Evolutionary conservation across 2,797 vertebrate species (phyloP).

Genomic region (Leuciscus waleckii): DNA sequence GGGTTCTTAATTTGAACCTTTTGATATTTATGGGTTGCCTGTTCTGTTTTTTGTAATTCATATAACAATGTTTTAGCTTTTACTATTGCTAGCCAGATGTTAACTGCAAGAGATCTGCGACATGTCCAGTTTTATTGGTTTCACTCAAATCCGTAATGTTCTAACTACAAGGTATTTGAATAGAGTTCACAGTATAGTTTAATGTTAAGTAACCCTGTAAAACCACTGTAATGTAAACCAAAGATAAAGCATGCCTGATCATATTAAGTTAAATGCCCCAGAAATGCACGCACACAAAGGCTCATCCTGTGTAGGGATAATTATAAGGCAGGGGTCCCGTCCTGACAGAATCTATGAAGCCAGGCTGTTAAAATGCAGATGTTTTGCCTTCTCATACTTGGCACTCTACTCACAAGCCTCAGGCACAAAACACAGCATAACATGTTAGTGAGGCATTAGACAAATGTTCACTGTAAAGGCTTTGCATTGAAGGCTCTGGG

Average conservation of each 20-base stretch:
- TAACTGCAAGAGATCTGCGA: not conserved
- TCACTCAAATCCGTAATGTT: not conserved
- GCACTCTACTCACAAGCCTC: constrained; percentile 69
- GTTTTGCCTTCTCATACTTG: constrained; percentile 64
- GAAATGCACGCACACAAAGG: constrained; percentile 30
- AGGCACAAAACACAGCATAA: constrained; percentile 62
- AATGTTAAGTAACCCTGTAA: not conserved
- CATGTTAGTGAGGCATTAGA: constrained; percentile 47
- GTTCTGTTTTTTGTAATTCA: not conserved
- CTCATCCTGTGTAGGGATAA: constrained; percentile 60
- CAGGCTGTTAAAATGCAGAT: constrained; percentile 78
- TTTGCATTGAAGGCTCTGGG: constrained; percentile 38
- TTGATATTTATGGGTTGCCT: not conserved
- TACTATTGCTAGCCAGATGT: no score
- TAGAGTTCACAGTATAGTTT: not conserved
- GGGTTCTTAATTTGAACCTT: not conserved
- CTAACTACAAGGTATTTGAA: not conserved
- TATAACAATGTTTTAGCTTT: not conserved
- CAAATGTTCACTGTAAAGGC: constrained; percentile 54
- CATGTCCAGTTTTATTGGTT: no score
- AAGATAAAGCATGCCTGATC: not conserved
- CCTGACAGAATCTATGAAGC: constrained; percentile 61
- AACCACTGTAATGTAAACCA: not conserved
- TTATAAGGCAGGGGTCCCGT: constrained; percentile 67
- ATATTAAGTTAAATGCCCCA: constrained; percentile 16